Conservation (phyloP, 2,888 invertebrate species). For the Eutolmus rufibarbis region DNA sequence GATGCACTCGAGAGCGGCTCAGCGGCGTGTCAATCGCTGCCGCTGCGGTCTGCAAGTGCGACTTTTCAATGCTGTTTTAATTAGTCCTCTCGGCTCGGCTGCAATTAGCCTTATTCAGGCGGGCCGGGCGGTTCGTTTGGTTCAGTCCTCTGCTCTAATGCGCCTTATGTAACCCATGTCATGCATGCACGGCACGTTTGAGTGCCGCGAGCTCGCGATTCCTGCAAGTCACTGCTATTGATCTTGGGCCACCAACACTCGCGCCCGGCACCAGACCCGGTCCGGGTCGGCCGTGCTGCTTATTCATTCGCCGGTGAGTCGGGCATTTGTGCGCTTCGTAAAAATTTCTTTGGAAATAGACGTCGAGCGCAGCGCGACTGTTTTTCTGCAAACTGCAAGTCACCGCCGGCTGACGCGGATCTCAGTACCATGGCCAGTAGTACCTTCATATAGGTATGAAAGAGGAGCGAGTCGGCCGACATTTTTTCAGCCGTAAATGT, state of each 20-base stretch:
- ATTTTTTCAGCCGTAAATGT: slow-evolving; percentile 43
- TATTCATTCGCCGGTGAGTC: slow-evolving; percentile 18
- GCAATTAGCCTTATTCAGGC: slow-evolving; percentile 39
- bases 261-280: neutral
- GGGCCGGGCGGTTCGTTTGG: slow-evolving; percentile 20
- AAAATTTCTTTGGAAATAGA: slow-evolving; percentile 17
- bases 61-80: slow-evolving; percentile 35
- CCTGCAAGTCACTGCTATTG: slow-evolving; percentile 41
- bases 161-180: slow-evolving; percentile 36
- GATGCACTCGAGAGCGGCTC: neutral
- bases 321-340: neutral
- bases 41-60: neutral
- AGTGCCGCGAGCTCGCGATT: neutral
- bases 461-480: slow-evolving; percentile 13
- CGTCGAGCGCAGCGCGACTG: slow-evolving; percentile 10
- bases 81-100: slow-evolving; percentile 12
- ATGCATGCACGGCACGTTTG: slow-evolving; percentile 24
- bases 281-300: neutral
- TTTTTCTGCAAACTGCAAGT: slow-evolving; percentile 43
- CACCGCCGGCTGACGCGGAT: slow-evolving; percentile 40
- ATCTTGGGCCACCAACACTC: slow-evolving; percentile 31
- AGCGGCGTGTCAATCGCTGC: neutral
- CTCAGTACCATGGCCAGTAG: slow-evolving; percentile 33
- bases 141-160: neutral
- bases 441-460: neutral